Evolutionary conservation across 2,888 invertebrate species (phyloP).

Genomic region (Drosophila austrosaltans): DNA sequence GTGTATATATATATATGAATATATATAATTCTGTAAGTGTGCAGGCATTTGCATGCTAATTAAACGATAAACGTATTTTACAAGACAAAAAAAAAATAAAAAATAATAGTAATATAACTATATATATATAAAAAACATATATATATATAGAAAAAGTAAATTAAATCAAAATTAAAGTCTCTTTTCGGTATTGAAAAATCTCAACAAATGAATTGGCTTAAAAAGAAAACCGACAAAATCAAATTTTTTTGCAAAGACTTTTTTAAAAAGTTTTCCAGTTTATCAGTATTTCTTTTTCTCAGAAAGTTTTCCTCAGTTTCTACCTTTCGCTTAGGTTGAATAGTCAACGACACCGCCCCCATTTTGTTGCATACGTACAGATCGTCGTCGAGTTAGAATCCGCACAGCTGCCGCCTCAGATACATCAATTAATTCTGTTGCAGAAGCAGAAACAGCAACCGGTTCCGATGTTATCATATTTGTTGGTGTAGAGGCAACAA

Average conservation of each 20-base stretch:
- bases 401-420: constrained; percentile 53
- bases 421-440: constrained; percentile 30
- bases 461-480: constrained; percentile 21
- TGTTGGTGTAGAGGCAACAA: constrained; percentile 25
- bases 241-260: constrained; percentile 34
- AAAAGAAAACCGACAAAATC: constrained; percentile 42
- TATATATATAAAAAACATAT: constrained; percentile 1
- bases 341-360: constrained; percentile 64
- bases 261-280: constrained; percentile 27
- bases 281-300: neutral
- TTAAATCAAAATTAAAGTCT: constrained; percentile 63
- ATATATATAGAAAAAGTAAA: constrained; percentile 26
- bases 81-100: constrained; percentile 50
- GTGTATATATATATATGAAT: constrained; percentile 21
- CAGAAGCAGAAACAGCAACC: constrained; percentile 27
- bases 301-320: too few relatives aligned
- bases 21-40: constrained; percentile 33
- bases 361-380: constrained; percentile 77
- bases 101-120: constrained; percentile 27
- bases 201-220: constrained; percentile 50
- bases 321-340: constrained; percentile 34
- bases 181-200: constrained; percentile 56
- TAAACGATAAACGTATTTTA: constrained; percentile 67
- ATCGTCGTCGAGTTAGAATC: constrained; percentile 78
- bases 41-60: constrained; percentile 37